Evolutionary conservation across 2,797 vertebrate species (phyloP), one percentile per base, ranked within the genome.

Genomic region (Smutsia temminckii): DNA sequence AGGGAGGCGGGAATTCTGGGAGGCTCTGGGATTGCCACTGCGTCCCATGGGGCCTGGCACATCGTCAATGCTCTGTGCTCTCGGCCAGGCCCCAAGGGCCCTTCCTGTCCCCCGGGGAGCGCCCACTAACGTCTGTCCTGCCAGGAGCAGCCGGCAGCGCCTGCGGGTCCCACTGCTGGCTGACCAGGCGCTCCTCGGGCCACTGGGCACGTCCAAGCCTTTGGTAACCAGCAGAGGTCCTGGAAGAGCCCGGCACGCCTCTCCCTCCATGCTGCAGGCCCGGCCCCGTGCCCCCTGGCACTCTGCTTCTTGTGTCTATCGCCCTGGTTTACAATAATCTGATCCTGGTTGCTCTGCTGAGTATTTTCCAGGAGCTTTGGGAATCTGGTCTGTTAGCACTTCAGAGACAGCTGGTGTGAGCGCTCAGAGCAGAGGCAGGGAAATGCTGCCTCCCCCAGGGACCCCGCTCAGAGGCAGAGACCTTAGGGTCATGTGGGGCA

Each of bases 211-310:
- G 29, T 32, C 27, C 29, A 25, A 63, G 55, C 17, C 80, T 46
- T 14, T 6, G 0, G 27, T 10, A 21, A 5, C 32, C 9, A 7
- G 34, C 10, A 10, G 61, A 20, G 34, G 46, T 25, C 25, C n/a
- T 1, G 16, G 21, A 27, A 8, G 14, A 0, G 5, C 71, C 21
- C 0, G n/a, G 57, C 23, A 13, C 42, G 14, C 0, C 14, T 21
- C 5, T 23, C 10, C 34, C 25, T 12, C 2, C 1, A 10, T 2
- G 9, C 25, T 0, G 25, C 20, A 66, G 75, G 68, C n/a, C 12
- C 6, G 16, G n/a, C 18, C 51, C 18, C 5, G 1, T 9, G 8
- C 49, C 3, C 3, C 7, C 14, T 4, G 64, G 68, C 34, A 55
- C n/a, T 21, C 18, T 42, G 32, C 27, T 40, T 18, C 42, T 55